phyloP scores from a whole-genome alignment of 2,888 invertebrate species.

The Tinea trinotella region DNA sequence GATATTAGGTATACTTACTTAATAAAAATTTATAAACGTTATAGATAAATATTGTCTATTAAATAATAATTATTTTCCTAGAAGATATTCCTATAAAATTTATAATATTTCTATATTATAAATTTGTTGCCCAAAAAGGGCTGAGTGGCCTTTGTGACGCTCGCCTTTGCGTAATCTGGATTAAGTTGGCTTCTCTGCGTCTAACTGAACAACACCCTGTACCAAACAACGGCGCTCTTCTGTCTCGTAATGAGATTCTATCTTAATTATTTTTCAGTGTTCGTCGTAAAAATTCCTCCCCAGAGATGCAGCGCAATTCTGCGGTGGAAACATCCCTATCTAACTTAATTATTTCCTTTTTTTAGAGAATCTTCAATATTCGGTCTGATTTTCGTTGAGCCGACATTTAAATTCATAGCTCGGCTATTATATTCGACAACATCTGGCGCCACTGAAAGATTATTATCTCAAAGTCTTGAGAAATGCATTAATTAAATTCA shows the following conservation, averaged over 20 bases:
- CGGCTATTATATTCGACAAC: conserved; percentile 57
- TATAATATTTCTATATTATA: background rate
- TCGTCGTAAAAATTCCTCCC: conserved; percentile 43
- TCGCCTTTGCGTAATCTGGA: conserved; percentile 17
- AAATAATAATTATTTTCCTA: no score
- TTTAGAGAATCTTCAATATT: conserved; percentile 56
- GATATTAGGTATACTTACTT: no score
- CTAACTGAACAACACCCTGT: conserved; percentile 16
- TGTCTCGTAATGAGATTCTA: conserved; percentile 46
- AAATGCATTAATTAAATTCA: conserved; percentile 25
- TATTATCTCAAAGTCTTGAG: conserved; percentile 49
- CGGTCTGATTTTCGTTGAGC: conserved; percentile 53
- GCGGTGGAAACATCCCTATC: conserved; percentile 48
- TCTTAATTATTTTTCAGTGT: conserved; percentile 55
- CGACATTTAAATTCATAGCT: conserved; percentile 65
- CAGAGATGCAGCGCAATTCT: conserved; percentile 44
- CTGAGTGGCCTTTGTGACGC: background rate
- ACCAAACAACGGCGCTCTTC: conserved; percentile 25
- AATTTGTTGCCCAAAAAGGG: no score
- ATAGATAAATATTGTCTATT: no score
- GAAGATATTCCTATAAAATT: no score
- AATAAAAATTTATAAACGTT: no score
- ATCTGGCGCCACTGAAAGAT: conserved; percentile 54
- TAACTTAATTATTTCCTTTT: conserved; percentile 51
- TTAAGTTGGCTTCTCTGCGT: conserved; percentile 17